Evolutionary conservation across 2,888 invertebrate species (phyloP).

Genomic region (Drosophila incognita): DNA sequence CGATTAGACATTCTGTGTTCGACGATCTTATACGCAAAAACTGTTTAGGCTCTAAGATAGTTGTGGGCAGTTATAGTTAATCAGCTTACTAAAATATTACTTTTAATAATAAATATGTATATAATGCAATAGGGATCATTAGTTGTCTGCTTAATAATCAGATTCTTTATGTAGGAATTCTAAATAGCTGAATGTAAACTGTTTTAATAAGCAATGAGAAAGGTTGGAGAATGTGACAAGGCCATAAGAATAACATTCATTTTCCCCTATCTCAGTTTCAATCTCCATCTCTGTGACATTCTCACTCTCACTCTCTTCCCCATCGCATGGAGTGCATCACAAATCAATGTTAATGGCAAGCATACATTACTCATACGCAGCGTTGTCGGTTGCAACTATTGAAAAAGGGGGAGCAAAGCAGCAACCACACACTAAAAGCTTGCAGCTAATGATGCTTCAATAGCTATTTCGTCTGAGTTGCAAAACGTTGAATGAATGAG

Average conservation of each 20-base stretch:
- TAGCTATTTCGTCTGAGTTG: constrained; percentile 72
- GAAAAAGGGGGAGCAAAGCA: neutral
- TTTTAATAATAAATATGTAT: too few relatives aligned
- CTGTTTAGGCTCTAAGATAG: too few relatives aligned
- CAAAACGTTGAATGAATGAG: constrained; percentile 77
- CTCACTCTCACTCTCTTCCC: neutral
- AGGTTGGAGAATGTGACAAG: constrained; percentile 6
- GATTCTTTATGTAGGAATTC: neutral
- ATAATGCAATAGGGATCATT: neutral
- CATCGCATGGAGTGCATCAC: constrained; percentile 30
- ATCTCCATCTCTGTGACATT: neutral
- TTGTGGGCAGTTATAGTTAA: neutral
- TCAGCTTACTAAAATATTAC: neutral
- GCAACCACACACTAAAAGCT: constrained; percentile 50
- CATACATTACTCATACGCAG: constrained; percentile 75
- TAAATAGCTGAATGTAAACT: neutral
- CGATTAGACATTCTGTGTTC: neutral
- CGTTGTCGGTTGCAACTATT: constrained; percentile 39
- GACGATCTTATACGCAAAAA: too few relatives aligned
- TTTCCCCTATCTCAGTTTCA: neutral
- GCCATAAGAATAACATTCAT: neutral
- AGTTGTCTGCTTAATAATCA: neutral
- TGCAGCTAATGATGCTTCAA: constrained; percentile 79
- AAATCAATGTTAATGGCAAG: constrained; percentile 75
- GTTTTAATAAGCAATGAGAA: constrained; percentile 9